phyloP scores from a whole-genome alignment of 2,113 vertebrate genomes.

The Halcyon senegalensis region DNA sequence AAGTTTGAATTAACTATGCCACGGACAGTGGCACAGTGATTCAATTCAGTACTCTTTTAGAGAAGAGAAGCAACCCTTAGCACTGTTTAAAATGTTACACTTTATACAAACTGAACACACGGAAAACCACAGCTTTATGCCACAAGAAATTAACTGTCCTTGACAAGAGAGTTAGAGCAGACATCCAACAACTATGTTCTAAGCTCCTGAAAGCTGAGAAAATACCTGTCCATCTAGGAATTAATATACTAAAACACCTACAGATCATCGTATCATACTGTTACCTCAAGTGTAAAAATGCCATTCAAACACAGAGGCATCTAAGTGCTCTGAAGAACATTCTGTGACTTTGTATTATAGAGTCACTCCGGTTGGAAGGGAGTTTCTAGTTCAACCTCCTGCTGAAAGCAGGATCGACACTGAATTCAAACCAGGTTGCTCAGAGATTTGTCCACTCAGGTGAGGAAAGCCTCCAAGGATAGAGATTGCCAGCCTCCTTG shows the following conservation, averaged over 20 bases:
- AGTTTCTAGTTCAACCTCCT: not conserved
- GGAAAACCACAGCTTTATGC: not conserved
- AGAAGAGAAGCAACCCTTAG: not conserved
- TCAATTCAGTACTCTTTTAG: not conserved
- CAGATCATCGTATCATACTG: not conserved
- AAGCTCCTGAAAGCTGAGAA: not conserved
- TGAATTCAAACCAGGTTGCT: not conserved
- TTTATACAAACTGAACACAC: not conserved
- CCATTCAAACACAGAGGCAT: not conserved
- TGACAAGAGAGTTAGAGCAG: not conserved
- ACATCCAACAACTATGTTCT: not conserved
- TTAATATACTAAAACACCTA: not conserved
- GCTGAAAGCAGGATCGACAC: not conserved
- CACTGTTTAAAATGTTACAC: not conserved
- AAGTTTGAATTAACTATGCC: not conserved
- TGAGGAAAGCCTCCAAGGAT: not conserved
- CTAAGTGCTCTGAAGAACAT: not conserved
- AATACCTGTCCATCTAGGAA: not conserved
- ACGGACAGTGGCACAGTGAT: not conserved
- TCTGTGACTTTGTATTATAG: not conserved
- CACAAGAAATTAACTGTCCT: not conserved
- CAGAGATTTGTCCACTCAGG: not conserved
- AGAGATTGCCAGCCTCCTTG: not conserved
- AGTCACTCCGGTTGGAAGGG: not conserved
- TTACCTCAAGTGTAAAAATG: not conserved